These are phyloP conservation scores for Pundamilia nyererei DNA, from an alignment of 2,113 vertebrate genomes.

Conservation along the genomic window DNA sequence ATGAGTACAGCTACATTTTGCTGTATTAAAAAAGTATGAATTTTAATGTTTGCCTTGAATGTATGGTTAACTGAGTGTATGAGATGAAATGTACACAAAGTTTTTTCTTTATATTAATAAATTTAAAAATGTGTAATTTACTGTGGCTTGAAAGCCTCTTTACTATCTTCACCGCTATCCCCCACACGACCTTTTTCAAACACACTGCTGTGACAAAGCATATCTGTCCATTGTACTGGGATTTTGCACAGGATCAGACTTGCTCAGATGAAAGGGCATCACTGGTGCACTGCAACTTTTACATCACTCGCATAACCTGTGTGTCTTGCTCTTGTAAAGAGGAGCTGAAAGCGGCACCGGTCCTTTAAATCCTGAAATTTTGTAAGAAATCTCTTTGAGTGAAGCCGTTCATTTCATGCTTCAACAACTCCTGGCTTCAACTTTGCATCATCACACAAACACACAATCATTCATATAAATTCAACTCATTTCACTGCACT, in stretches of 20 bases:
- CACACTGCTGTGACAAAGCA: background rate
- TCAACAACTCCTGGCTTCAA: background rate
- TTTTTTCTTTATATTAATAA: background rate
- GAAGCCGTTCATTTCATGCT: background rate
- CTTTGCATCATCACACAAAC: background rate
- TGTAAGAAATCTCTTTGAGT: background rate
- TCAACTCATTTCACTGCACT: accelerated
- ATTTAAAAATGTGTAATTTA: background rate
- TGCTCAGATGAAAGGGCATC: background rate
- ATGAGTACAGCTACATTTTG: background rate
- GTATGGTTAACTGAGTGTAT: background rate
- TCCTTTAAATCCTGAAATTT: background rate
- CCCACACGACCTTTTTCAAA: background rate
- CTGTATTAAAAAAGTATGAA: background rate
- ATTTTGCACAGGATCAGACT: background rate
- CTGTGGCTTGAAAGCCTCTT: background rate
- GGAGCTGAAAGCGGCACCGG: background rate
- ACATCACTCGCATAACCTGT: background rate
- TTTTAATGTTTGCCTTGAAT: background rate
- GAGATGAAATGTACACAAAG: background rate
- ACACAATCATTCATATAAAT: background rate
- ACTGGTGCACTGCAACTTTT: background rate
- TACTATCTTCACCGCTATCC: background rate
- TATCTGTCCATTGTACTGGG: background rate
- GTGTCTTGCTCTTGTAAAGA: background rate